These are phyloP conservation scores for Caenorhabditis sp. DNA, from an alignment of 2,888 invertebrate genomes.

Conservation along the genomic window DNA sequence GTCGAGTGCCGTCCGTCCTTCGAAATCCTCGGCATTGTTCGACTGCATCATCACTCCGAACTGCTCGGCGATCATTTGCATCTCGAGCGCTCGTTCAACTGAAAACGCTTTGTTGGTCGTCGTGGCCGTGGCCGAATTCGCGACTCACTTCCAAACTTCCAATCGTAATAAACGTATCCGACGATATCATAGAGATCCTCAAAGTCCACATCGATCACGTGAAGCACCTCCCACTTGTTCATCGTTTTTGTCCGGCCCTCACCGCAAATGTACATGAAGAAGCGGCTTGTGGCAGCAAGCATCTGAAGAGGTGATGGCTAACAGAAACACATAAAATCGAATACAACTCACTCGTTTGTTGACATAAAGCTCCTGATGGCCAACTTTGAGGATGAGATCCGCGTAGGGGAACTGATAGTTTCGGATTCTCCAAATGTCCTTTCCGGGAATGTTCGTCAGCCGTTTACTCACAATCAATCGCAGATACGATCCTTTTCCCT, in stretches of 20 bases:
- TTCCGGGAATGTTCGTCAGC: neutral
- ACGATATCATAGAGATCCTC: conserved; percentile 26
- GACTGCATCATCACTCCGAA: conserved; percentile 12
- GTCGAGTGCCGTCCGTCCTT: conserved; percentile 15
- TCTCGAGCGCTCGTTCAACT: neutral
- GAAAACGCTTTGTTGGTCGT: neutral
- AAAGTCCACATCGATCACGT: conserved; percentile 11
- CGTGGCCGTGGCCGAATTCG: neutral
- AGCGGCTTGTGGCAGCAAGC: conserved; percentile 1
- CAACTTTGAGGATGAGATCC: conserved; percentile 8
- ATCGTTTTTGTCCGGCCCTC: neutral
- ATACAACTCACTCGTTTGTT: conserved; percentile 6
- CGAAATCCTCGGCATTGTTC: conserved; percentile 1
- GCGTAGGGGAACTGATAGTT: conserved; percentile 21
- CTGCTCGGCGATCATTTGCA: conserved; percentile 7
- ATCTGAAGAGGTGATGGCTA: conserved; percentile 1
- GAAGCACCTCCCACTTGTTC: neutral
- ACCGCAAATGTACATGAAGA: conserved; percentile 5
- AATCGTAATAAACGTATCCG: conserved; percentile 18
- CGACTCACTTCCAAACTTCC: conserved; percentile 15
- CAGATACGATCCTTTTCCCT: neutral
- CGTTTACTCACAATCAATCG: too few species aligned
- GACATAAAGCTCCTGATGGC: conserved; percentile 13
- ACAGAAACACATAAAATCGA: too few species aligned
- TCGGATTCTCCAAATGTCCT: conserved; percentile 3